phyloP scores from a whole-genome alignment of 1,140 invertebrate genomes.

The Himalopsyche phryganea region DNA sequence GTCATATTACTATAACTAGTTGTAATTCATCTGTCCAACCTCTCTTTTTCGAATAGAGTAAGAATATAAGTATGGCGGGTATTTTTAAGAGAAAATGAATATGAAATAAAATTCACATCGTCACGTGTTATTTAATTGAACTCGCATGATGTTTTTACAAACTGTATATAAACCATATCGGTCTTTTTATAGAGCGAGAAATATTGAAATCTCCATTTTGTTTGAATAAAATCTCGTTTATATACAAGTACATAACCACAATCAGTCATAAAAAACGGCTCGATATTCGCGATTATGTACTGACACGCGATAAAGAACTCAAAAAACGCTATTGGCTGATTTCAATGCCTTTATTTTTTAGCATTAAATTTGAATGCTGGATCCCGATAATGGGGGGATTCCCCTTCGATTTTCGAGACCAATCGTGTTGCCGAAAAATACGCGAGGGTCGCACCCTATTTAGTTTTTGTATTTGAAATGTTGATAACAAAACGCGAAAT shows the following conservation, averaged over 20 bases:
- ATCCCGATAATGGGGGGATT: not conserved
- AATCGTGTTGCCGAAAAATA: not conserved
- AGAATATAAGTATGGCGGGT: no score
- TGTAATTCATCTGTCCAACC: no score
- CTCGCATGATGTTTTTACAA: no score
- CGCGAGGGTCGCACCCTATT: conserved; percentile 15
- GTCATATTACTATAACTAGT: no score
- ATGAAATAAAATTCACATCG: no score
- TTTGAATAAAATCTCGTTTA: not conserved
- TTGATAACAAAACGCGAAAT: no score
- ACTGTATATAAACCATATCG: no score
- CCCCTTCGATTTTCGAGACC: conserved; percentile 1
- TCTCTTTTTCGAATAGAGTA: no score
- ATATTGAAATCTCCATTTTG: not conserved
- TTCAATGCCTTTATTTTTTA: conserved; percentile 21
- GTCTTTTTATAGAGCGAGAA: not conserved
- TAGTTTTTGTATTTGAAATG: not conserved
- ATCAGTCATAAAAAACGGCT: not conserved
- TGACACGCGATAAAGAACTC: not conserved
- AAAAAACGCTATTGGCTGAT: conserved; percentile 25
- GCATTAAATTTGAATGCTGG: conserved; percentile 20
- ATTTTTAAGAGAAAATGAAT: no score
- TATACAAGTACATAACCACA: not conserved
- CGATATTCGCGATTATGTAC: conserved; percentile 3
- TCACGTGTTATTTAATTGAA: no score